Percentiles rank a stretch among this genome's conserved stretches.
Conservation (phyloP, 2,888 invertebrate genomes). For the Scrobipalpa atriplicella region DNA sequence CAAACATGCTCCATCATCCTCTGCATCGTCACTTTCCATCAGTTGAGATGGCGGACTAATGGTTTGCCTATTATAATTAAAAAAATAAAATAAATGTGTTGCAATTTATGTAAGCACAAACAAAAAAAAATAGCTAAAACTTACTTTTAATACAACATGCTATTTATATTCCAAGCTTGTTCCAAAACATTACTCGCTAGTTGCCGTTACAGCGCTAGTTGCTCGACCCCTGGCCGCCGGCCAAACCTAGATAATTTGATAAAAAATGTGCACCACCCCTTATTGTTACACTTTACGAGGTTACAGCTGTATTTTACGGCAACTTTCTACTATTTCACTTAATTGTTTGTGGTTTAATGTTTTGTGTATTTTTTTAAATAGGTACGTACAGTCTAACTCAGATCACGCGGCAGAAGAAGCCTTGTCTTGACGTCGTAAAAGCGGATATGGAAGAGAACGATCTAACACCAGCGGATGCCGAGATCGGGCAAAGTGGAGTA, state of each 20-base stretch:
- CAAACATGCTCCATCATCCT: too few relatives aligned
- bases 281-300: slow-evolving; percentile 47
- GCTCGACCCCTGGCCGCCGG: slow-evolving; percentile 49
- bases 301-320: slow-evolving; percentile 48
- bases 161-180: slow-evolving; percentile 6
- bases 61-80: too few relatives aligned
- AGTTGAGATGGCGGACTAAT: too few relatives aligned
- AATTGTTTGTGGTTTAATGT: not conserved
- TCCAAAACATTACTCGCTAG: slow-evolving; percentile 13
- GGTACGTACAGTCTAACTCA: not conserved
- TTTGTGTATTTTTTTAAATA: not conserved
- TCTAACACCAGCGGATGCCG: too few relatives aligned
- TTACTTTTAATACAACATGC: not conserved
- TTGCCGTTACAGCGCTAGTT: slow-evolving; percentile 24
- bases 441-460: too few relatives aligned
- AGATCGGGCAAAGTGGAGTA: too few relatives aligned
- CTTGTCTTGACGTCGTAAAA: too few relatives aligned
- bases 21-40: too few relatives aligned
- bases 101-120: too few relatives aligned
- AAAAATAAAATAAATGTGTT: too few relatives aligned
- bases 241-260: slow-evolving; percentile 73
- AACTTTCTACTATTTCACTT: slow-evolving; percentile 6
- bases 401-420: too few relatives aligned
- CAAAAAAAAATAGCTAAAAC: not conserved
- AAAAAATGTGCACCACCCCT: slow-evolving; percentile 57